Evolutionary conservation across 2,888 invertebrate species (phyloP).

Genomic region (Pachydiplax longipennis): DNA sequence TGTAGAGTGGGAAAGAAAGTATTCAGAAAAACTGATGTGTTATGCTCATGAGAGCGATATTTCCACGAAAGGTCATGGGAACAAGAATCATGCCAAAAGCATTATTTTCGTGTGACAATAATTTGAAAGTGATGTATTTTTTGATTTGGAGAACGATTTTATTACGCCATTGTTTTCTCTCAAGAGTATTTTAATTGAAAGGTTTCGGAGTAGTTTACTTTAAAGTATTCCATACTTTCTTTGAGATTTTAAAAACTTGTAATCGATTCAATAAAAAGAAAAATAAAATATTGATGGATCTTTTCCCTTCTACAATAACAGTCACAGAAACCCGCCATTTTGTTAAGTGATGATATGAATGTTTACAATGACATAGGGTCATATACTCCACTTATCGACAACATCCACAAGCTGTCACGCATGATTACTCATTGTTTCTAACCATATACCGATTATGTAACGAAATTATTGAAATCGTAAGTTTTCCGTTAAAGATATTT

Average conservation of each 20-base stretch:
- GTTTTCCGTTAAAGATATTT: not conserved
- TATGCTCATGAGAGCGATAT: no score
- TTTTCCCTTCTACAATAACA: conserved; percentile 1
- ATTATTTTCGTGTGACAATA: no score
- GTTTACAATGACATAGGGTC: conserved; percentile 35
- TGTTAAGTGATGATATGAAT: conserved; percentile 46
- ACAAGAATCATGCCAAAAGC: no score
- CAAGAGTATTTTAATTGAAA: no score
- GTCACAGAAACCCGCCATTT: conserved; percentile 46
- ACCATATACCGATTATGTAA: not conserved
- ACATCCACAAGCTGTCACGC: not conserved
- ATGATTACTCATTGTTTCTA: not conserved
- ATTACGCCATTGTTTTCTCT: no score
- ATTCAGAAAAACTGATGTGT: no score
- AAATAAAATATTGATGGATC: conserved; percentile 12
- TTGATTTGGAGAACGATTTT: no score
- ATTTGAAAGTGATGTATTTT: no score
- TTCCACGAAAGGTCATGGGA: no score
- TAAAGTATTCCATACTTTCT: no score
- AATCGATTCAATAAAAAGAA: not conserved
- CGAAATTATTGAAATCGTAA: not conserved
- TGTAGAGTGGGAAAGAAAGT: no score
- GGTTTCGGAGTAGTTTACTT: no score
- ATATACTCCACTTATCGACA: not conserved
- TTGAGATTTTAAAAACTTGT: not conserved